phyloP scores from a whole-genome alignment of 2,113 vertebrate genomes.

The Halichoeres trimaculatus region DNA sequence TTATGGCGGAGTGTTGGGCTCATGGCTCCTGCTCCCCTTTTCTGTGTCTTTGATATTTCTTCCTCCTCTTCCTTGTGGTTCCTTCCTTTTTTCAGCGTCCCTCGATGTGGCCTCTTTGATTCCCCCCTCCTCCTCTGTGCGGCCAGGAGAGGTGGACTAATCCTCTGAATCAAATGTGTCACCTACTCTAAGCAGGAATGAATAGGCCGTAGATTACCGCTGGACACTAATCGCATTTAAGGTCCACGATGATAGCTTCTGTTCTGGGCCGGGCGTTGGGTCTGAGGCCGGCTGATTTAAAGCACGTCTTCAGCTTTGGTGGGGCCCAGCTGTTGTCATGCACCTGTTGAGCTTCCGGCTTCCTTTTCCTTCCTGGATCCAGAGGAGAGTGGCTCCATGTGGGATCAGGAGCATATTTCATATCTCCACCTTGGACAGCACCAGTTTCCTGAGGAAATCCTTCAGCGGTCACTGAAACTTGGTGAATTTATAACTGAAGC shows the following conservation, averaged over 20 bases:
- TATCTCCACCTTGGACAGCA: neutral
- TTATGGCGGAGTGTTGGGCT: conserved; percentile 68
- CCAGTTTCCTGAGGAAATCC: neutral
- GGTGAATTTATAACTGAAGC: neutral
- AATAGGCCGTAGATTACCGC: conserved; percentile 70
- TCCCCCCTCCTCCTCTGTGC: conserved; percentile 25
- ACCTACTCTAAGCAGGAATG: conserved; percentile 61
- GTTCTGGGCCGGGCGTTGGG: conserved; percentile 33
- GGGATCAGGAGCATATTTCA: neutral
- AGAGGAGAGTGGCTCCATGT: neutral
- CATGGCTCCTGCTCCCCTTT: conserved; percentile 45
- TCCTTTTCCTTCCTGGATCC: conserved; percentile 14
- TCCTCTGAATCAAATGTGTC: conserved; percentile 74
- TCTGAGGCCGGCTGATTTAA: conserved; percentile 38
- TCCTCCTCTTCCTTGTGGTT: conserved; percentile 29
- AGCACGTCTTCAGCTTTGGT: conserved; percentile 35
- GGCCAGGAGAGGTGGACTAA: conserved; percentile 62
- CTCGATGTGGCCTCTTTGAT: conserved; percentile 58
- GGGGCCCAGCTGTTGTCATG: conserved; percentile 46
- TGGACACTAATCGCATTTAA: conserved; percentile 75
- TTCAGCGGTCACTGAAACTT: neutral
- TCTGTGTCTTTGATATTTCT: conserved; percentile 54
- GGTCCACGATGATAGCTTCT: conserved; percentile 62
- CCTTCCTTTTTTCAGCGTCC: conserved; percentile 20
- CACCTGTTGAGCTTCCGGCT: conserved; percentile 63